Percentiles rank a stretch among this genome's conserved stretches.
Conservation (phyloP, 2,797 vertebrate species). For the Trichosurus vulpecula region DNA sequence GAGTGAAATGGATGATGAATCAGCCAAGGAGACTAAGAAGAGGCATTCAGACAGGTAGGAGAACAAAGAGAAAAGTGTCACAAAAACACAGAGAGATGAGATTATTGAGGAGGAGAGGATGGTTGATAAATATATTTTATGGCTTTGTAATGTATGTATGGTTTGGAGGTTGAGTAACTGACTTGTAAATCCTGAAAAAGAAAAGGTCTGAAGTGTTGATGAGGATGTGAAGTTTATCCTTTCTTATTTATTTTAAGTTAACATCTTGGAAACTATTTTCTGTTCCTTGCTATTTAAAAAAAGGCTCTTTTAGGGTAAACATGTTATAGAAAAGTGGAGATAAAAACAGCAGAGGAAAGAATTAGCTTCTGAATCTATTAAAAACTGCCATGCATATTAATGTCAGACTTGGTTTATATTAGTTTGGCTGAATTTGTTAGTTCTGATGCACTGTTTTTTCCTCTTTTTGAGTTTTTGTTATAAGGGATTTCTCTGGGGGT, state of each 20-base stretch:
- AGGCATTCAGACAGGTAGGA: no score
- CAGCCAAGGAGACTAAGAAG: background rate
- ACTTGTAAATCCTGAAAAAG: background rate
- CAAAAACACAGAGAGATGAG: background rate
- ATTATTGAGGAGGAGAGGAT: background rate
- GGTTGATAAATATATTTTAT: background rate
- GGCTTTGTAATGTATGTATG: background rate
- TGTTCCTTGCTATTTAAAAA: background rate
- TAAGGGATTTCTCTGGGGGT: background rate
- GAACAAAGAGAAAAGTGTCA: background rate
- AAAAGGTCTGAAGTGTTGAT: background rate
- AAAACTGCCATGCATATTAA: background rate
- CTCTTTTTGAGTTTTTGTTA: background rate
- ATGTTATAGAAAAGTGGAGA: background rate
- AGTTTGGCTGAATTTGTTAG: background rate
- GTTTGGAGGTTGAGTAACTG: background rate
- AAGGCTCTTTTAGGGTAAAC: background rate
- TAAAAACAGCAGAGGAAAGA: slow-evolving; percentile 2
- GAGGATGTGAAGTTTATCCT: background rate
- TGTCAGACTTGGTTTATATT: background rate
- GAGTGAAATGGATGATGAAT: background rate
- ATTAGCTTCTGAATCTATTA: background rate
- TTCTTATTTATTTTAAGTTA: background rate
- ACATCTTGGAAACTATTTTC: background rate
- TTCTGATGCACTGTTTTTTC: background rate